A percentile compares a stretch with the other conserved stretches of the same genome.
These are phyloP conservation scores for Nanorana parkeri DNA, from an alignment of 2,113 vertebrate species.

Conservation along the genomic window DNA sequence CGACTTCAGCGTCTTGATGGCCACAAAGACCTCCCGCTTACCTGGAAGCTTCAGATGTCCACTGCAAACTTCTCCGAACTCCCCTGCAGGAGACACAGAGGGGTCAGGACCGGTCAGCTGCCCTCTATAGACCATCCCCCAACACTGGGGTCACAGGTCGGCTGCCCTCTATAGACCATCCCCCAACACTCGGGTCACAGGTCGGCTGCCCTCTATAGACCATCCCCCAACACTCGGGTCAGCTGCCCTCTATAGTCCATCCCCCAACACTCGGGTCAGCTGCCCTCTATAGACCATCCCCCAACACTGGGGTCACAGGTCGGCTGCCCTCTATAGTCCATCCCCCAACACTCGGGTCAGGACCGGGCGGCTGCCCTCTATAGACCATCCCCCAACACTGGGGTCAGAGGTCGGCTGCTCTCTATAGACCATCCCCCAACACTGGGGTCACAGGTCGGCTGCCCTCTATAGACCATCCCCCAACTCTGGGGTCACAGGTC, in stretches of 20 bases:
- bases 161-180: background rate
- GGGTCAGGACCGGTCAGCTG: background rate
- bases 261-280: background rate
- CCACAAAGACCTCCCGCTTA: constrained; percentile 96
- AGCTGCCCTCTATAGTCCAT: background rate
- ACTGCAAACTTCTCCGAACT: constrained; percentile 96
- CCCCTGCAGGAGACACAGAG: constrained; percentile 73
- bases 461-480: background rate
- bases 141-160: too few species aligned
- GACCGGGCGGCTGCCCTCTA: background rate
- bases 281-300: background rate
- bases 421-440: background rate
- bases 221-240: background rate
- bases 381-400: background rate
- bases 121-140: background rate
- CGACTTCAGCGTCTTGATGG: constrained; percentile 95
- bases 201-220: background rate
- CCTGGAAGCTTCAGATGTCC: constrained; percentile 93
- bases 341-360: background rate
- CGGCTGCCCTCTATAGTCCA: background rate
- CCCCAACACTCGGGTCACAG: background rate
- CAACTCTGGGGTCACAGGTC: too few species aligned
- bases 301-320: background rate
- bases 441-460: background rate
- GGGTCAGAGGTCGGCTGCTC: background rate